A percentile compares a stretch with the other conserved stretches of the same genome.
Conservation (phyloP, 2,113 vertebrate species). For the Callionymus lyra region DNA sequence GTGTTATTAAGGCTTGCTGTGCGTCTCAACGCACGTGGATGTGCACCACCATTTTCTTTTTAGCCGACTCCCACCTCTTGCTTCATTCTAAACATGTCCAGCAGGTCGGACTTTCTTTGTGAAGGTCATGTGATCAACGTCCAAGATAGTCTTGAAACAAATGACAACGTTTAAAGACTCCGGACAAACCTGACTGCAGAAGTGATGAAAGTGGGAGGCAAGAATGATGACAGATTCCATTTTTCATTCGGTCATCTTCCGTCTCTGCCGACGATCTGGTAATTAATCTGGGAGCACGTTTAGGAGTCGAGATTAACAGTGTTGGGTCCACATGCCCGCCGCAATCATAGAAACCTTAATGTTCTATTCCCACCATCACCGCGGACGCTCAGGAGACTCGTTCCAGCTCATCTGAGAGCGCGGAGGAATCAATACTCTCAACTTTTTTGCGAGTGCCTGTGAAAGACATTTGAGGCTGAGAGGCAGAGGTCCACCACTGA, state of each 20-base stretch:
- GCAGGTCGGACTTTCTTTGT: too few relatives aligned
- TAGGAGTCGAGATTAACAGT: conserved; percentile 46
- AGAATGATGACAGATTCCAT: conserved; percentile 12
- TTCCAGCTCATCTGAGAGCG: conserved; percentile 46
- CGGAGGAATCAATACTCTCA: conserved; percentile 61
- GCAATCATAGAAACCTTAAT: conserved; percentile 57
- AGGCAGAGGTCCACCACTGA: conserved; percentile 47
- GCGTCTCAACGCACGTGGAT: too few relatives aligned
- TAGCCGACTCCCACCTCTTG: too few relatives aligned
- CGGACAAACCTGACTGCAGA: too few relatives aligned
- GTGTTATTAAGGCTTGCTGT: too few relatives aligned
- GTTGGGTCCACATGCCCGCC: conserved; percentile 30
- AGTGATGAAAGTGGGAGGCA: too few relatives aligned
- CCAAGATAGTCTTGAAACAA: too few relatives aligned
- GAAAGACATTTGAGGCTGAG: conserved; percentile 60
- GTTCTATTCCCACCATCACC: conserved; percentile 61
- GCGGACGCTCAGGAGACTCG: conserved; percentile 54
- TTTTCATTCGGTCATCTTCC: conserved; percentile 29
- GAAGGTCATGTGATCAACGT: too few relatives aligned
- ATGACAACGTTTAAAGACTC: too few relatives aligned
- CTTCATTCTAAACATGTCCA: too few relatives aligned
- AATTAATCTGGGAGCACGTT: conserved; percentile 50
- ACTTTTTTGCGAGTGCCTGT: conserved; percentile 39
- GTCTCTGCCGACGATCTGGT: conserved; percentile 18
- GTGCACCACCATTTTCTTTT: too few relatives aligned